Base-by-base conservation (phyloP, 2,113 vertebrate species). In the Charina bottae region DNA sequence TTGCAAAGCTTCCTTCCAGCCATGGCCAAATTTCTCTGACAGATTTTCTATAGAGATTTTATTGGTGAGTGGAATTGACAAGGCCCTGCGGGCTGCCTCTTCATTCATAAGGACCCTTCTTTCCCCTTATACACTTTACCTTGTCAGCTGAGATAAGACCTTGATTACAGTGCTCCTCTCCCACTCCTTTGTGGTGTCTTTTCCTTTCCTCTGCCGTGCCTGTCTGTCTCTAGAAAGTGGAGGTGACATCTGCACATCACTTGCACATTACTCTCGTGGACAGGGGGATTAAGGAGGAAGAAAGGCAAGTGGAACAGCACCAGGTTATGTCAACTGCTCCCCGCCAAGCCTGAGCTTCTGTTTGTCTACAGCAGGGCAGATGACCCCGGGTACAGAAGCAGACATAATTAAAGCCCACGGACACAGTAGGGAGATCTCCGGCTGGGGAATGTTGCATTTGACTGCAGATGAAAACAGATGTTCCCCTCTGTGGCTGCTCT, bases 381-480 rank as follows among this genome's bases (percentile, higher is more conserved):
- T 0, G 42, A 87, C 42, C 62, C 93, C 60, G 95, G 42, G n/a
- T 19, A 0, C 0, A 1, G 24, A 88, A 59, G 90, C 90, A 60
- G 92, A 28, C 91, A 95, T 93, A 91, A 95, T 95, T 93, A 83
- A 54, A 95, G 92, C 95, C 93, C 94, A 60, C 1, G 4, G 93
- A 91, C 92, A 95, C 49, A 13, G 94, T 92, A 94, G 94, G 92
- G 93, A 93, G 96, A 95, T 93, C 1, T 0, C 92, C 23, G 93
- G 93, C 94, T 90, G 0, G 94, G 95, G 95, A 97, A 23, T 0
- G 1, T 89, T 0, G 0, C 68, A 19, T 12, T 95, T 96, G 94
- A 94, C 91, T 56, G 93, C 92, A 92, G 94, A 6, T 64, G 93
- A 90, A 96, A 97, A 94, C 97, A 97, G 97, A 95, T 97, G 96